Percentiles rank a stretch among this genome's conserved stretches.
Conservation (phyloP, 30 jellyfish, hydroid and myxozoan species). For the Aurelia aurita region DNA sequence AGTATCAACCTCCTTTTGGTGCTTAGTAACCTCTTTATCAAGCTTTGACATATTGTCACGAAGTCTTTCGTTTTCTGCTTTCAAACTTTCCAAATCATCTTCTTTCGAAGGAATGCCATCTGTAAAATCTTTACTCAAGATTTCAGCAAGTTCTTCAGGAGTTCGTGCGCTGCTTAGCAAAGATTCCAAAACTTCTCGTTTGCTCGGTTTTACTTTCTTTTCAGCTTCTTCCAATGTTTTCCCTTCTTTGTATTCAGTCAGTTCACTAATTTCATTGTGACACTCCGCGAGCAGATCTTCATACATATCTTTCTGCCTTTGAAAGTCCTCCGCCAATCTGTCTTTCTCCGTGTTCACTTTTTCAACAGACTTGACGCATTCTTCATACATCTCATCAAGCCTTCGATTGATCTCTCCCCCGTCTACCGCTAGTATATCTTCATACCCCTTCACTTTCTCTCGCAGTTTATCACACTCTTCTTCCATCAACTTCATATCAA, state of each 20-base stretch:
- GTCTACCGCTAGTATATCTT: constrained; percentile 13
- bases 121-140: constrained; percentile 19
- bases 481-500: constrained; percentile 45
- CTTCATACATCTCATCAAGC: constrained; percentile 71
- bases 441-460: constrained; percentile 34
- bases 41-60: constrained; percentile 37
- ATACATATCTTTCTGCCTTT: constrained; percentile 15
- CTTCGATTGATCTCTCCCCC: constrained; percentile 53
- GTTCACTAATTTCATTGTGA: constrained; percentile 14
- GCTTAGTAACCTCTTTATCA: constrained; percentile 19
- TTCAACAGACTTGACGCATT: constrained; percentile 36
- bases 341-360: constrained; percentile 34
- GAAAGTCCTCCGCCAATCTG: constrained; percentile 44
- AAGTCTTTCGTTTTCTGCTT: constrained; percentile 43
- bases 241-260: constrained; percentile 4
- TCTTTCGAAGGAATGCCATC: constrained; percentile 18
- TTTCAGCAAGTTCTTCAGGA: constrained; percentile 47
- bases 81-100: background rate
- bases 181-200: constrained; percentile 40
- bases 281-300: constrained; percentile 61
- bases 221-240: background rate
- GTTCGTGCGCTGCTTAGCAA: constrained; percentile 21
- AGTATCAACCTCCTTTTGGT: constrained; percentile 29
- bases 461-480: constrained; percentile 33
- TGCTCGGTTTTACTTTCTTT: background rate